phyloP scores from a whole-genome alignment of 2,888 invertebrate species.

The Rutpela maculata region DNA sequence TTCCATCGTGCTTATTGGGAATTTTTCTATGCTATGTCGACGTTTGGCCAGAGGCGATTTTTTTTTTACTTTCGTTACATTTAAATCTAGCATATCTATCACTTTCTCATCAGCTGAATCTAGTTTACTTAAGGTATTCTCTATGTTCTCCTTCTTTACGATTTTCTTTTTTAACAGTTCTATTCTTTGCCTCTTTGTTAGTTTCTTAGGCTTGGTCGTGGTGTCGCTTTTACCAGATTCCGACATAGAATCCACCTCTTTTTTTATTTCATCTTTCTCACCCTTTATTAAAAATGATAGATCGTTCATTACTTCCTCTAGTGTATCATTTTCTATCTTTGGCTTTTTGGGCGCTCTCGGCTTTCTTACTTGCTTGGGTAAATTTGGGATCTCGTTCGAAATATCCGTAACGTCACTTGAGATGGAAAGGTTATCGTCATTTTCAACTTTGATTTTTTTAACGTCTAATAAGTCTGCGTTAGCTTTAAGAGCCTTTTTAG shows the following conservation, averaged over 20 bases:
- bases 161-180: constrained; percentile 64
- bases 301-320: constrained; percentile 71
- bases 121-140: constrained; percentile 67
- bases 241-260: constrained; percentile 60
- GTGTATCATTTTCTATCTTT: constrained; percentile 61
- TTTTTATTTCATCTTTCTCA: constrained; percentile 61
- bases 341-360: constrained; percentile 53
- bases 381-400: constrained; percentile 49
- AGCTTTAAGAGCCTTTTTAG: constrained; percentile 52
- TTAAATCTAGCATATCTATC: constrained; percentile 72
- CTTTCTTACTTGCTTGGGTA: constrained; percentile 52
- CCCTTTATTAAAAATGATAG: constrained; percentile 64
- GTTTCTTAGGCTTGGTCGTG: constrained; percentile 63
- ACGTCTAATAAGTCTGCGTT: constrained; percentile 54
- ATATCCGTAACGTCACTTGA: constrained; percentile 53
- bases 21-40: constrained; percentile 72
- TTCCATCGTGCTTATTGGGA: constrained; percentile 65
- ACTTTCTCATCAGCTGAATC: constrained; percentile 69
- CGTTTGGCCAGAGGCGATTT: constrained; percentile 63
- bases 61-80: constrained; percentile 67
- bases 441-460: constrained; percentile 62
- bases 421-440: constrained; percentile 49
- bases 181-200: constrained; percentile 60
- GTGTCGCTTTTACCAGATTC: constrained; percentile 64
- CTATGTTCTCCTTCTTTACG: constrained; percentile 68